A percentile compares a stretch with the other conserved stretches of the same genome.
phyloP scores from a whole-genome alignment of 2,888 invertebrate species.

The Rhagium mordax region DNA sequence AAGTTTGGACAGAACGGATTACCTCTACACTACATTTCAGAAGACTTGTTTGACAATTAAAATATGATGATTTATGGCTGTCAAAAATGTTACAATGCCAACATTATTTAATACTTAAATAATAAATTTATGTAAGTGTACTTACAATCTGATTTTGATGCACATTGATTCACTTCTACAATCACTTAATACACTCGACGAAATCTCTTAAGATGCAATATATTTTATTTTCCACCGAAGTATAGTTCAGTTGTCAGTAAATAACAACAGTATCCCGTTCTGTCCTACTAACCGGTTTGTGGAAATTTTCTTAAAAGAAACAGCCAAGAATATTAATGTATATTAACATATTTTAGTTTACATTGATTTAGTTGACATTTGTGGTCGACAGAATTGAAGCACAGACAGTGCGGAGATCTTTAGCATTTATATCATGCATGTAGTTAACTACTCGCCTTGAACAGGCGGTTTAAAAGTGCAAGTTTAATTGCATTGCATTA shows the following conservation, averaged over 20 bases:
- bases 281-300: neutral
- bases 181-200: neutral
- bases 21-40: neutral
- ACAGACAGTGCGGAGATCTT: no score
- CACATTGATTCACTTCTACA: neutral
- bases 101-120: neutral
- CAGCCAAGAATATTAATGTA: no score
- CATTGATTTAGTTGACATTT: no score
- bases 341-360: no score
- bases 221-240: neutral
- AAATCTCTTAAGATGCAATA: neutral
- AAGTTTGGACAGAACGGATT: neutral
- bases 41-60: no score
- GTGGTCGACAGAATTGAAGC: no score
- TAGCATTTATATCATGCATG: no score
- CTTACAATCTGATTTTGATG: neutral
- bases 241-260: neutral
- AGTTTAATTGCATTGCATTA: no score
- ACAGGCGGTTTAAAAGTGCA: no score
- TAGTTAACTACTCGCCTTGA: no score
- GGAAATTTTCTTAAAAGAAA: neutral
- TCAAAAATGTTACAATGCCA: no score
- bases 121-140: neutral
- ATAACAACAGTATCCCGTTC: neutral
- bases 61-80: no score